Base-by-base conservation (phyloP, 2,797 vertebrate species). In the Pitangus sulphuratus region DNA sequence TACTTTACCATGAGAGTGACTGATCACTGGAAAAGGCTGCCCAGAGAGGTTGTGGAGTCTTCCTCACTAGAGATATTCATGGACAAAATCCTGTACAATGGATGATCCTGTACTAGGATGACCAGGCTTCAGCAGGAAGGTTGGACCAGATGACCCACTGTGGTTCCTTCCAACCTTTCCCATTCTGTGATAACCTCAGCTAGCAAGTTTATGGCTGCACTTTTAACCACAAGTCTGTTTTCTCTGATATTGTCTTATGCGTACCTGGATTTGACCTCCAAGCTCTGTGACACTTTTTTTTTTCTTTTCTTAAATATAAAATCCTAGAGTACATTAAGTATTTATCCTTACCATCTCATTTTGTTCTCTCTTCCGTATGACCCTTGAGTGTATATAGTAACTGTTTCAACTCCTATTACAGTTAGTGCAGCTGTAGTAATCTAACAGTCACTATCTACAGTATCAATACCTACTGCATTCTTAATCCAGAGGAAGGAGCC, bases 381-480 rank as follows among this genome's bases (percentile, higher is more conserved):
- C 82, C 76, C 44, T 20, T 78, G 57, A 75, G 50, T 92, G 57
- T 71, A 30, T 15, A 83, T 76, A 91, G 83, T 7, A 94, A 84
- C 72, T 89, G 77, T 84, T 95, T 94, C 80, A 87, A 74, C 44
- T 89, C n/a, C 69, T 82, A 31, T 82, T 91, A 76, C 58, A 50
- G 72, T 81, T 88, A 90, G 25, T 79, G 56, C 20, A 88, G 60
- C 86, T 90, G 44, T 54, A 69, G 31, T 78, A 94, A 89, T 81
- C 26, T 75, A 87, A 84, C 44, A 89, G 54, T 62, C 65, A 93
- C 87, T 80, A 93, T 68, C 50, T 57, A 61, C 28, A 3, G 47
- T 91, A 89, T 88, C 83, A 90, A 33, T 87, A 83, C 58, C 89
- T 85, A 37, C 58, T 78, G 19, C 70, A 93, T 96, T 96, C 79